A percentile compares a stretch with the other conserved stretches of the same genome.
phyloP scores from a whole-genome alignment of 2,113 vertebrate genomes.

The Aptenodytes patagonicus region DNA sequence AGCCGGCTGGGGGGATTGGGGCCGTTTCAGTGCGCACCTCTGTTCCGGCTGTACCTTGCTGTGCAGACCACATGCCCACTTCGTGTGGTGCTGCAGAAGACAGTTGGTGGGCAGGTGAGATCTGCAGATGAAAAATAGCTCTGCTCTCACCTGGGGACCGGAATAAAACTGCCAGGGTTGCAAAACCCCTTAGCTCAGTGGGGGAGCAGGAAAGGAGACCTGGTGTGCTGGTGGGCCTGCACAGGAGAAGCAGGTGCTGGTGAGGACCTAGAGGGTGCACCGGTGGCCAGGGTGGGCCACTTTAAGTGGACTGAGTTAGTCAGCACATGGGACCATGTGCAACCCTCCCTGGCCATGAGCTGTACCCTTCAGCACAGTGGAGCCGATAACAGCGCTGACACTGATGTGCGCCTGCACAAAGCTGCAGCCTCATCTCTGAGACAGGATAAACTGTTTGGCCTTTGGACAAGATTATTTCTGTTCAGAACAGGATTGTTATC shows the following conservation, averaged over 20 bases:
- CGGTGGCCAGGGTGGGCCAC: fast-evolving
- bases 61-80: fast-evolving
- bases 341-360: background rate
- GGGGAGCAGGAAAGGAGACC: fast-evolving
- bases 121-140: fast-evolving
- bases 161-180: fast-evolving
- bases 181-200: fast-evolving
- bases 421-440: slow-evolving; percentile 25
- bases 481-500: slow-evolving; percentile 72
- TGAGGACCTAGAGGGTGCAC: no score
- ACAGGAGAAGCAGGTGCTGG: background rate
- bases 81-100: fast-evolving
- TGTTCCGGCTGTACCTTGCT: no score
- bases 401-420: background rate
- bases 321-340: fast-evolving
- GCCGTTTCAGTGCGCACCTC: fast-evolving
- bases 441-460: slow-evolving; percentile 69
- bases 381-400: background rate
- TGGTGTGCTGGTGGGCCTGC: fast-evolving
- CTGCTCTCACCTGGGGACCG: fast-evolving
- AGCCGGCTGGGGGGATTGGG: fast-evolving
- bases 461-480: slow-evolving; percentile 74
- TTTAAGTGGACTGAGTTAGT: background rate
- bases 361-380: background rate
- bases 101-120: fast-evolving